Conservation (phyloP, 2,113 vertebrate genomes). For the Falcunculus frontatus region DNA sequence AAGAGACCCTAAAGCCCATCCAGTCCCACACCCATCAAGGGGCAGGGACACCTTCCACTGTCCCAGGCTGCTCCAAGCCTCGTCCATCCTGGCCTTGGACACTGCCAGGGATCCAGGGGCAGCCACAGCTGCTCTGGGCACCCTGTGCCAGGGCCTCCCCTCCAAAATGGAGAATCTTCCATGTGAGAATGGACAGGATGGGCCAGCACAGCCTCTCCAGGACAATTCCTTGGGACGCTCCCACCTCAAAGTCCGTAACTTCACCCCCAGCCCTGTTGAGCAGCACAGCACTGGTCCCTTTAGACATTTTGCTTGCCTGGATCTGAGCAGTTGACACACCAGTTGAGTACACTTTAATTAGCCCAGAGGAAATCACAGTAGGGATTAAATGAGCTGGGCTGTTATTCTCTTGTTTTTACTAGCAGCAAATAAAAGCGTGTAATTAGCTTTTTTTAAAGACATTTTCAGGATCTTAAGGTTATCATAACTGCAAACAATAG, state of each 20-base stretch:
- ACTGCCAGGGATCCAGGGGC: neutral
- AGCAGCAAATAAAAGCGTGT: conserved; percentile 55
- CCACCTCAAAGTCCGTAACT: neutral
- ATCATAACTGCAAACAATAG: conserved; percentile 15
- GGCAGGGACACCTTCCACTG: rapidly evolving
- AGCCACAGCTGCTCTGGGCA: neutral
- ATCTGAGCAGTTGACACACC: neutral
- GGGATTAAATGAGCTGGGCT: conserved; percentile 59
- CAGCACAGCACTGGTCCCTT: neutral
- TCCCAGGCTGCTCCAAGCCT: neutral
- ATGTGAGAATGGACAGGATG: rapidly evolving
- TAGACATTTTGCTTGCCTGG: conserved; percentile 15
- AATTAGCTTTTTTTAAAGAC: conserved; percentile 55
- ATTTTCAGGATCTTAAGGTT: conserved; percentile 31
- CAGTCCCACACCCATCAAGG: neutral
- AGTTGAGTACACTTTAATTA: conserved; percentile 65
- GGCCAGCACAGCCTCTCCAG: neutral
- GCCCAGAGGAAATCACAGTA: conserved; percentile 64
- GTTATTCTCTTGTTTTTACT: conserved; percentile 59
- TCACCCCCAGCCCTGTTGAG: neutral
- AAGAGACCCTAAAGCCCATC: neutral
- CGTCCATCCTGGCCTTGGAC: neutral
- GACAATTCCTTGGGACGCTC: neutral
- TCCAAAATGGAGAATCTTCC: rapidly evolving
- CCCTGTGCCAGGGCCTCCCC: neutral